Conservation (phyloP, 2,113 vertebrate species). For the Steatornis caripensis region DNA sequence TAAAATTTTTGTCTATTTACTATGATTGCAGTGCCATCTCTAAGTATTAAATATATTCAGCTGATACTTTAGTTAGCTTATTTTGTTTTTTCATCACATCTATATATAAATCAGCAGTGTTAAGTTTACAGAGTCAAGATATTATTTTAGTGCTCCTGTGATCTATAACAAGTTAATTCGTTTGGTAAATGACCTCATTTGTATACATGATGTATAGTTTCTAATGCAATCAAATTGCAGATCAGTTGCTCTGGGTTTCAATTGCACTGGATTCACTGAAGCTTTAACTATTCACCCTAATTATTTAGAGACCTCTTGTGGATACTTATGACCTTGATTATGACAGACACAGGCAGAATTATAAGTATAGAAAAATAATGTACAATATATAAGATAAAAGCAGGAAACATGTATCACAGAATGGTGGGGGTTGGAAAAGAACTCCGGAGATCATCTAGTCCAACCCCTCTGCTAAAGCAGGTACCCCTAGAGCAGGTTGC, state of each 20-base stretch:
- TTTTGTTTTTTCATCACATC: not conserved
- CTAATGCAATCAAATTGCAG: not conserved
- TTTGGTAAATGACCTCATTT: not conserved
- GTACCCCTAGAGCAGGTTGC: too few species aligned
- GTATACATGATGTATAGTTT: not conserved
- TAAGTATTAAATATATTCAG: not conserved
- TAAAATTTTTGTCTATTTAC: not conserved
- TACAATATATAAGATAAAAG: not conserved
- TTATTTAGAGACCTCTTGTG: slow-evolving; percentile 2
- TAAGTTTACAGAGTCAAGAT: not conserved
- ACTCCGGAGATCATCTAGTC: too few species aligned
- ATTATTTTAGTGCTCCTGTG: not conserved
- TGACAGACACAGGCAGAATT: not conserved
- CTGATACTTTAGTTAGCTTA: not conserved
- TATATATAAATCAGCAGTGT: not conserved
- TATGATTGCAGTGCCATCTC: not conserved
- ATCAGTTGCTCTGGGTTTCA: not conserved
- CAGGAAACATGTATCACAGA: not conserved
- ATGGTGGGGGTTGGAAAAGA: too few species aligned
- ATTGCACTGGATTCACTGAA: not conserved
- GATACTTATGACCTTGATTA: not conserved
- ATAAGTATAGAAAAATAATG: not conserved
- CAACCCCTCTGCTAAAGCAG: too few species aligned
- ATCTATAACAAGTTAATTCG: not conserved
- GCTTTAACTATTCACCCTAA: not conserved